Evolutionary conservation across 2,888 invertebrate genomes (phyloP).

Genomic region (Agelastica alni): DNA sequence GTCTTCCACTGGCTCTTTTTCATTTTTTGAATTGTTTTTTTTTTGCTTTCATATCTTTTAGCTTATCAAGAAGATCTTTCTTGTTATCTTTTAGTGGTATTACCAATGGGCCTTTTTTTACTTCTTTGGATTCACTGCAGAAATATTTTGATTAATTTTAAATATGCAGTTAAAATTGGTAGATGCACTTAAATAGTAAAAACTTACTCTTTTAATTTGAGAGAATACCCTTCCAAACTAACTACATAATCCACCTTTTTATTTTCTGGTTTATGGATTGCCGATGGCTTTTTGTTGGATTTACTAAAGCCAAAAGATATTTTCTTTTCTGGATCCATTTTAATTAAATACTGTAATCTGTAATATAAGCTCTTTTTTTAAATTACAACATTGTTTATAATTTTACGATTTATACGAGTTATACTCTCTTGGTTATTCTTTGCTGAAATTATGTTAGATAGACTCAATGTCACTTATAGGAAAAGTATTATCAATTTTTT

Average conservation of each 20-base stretch:
- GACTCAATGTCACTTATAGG: too few species aligned
- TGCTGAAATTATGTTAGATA: too few species aligned
- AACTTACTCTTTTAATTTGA: slow-evolving; percentile 76
- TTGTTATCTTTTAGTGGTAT: slow-evolving; percentile 67
- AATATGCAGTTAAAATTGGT: too few species aligned
- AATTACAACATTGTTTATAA: too few species aligned
- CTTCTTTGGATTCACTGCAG: slow-evolving; percentile 44
- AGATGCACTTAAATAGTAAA: too few species aligned
- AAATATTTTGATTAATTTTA: too few species aligned
- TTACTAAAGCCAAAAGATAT: slow-evolving; percentile 82
- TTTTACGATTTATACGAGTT: too few species aligned
- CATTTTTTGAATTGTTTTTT: slow-evolving; percentile 18
- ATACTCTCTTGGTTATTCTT: too few species aligned
- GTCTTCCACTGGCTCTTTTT: slow-evolving; percentile 39
- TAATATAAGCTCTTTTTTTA: too few species aligned
- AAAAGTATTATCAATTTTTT: too few species aligned
- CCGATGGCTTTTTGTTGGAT: slow-evolving; percentile 61
- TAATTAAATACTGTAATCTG: too few species aligned
- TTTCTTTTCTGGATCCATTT: slow-evolving; percentile 65
- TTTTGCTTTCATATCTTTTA: slow-evolving; percentile 60
- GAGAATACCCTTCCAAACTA: slow-evolving; percentile 75
- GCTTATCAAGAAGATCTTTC: slow-evolving; percentile 59
- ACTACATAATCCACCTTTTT: slow-evolving; percentile 72
- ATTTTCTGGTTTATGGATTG: slow-evolving; percentile 55
- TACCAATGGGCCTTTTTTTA: slow-evolving; percentile 61